Conservation (phyloP, 2,113 vertebrate genomes). For the Orycteropus afer region DNA sequence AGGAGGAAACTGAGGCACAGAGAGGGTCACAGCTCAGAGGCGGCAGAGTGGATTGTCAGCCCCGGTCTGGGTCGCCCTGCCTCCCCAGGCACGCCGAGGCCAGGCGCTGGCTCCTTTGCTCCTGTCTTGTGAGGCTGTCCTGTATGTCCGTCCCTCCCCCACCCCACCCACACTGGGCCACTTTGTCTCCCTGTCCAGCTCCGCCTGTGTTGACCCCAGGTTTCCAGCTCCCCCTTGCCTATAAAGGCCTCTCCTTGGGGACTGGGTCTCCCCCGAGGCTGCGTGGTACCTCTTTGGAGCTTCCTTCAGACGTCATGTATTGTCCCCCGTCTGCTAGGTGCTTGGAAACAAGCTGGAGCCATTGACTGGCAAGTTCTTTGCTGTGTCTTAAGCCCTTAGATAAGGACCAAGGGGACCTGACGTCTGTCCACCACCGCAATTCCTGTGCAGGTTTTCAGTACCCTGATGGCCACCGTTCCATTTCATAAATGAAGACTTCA, state of each 20-base stretch:
- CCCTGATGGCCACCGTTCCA: background rate
- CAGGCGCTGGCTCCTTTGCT: background rate
- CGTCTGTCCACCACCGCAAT: fast-evolving
- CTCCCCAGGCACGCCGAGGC: background rate
- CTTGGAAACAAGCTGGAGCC: background rate
- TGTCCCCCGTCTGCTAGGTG: background rate
- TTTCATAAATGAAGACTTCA: background rate
- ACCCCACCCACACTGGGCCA: fast-evolving
- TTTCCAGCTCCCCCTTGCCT: background rate
- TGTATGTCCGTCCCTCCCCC: background rate
- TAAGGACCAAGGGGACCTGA: background rate
- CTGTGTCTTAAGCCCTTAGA: background rate
- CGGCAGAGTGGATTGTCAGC: background rate
- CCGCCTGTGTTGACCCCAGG: background rate
- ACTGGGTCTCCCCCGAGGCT: background rate
- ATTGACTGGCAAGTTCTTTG: background rate
- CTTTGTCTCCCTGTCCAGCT: background rate
- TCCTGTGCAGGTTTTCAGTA: background rate
- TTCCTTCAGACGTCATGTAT: background rate
- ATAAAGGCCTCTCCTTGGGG: background rate
- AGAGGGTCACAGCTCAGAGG: background rate
- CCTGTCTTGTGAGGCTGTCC: background rate
- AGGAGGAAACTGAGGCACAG: too few relatives aligned
- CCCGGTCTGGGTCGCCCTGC: background rate
- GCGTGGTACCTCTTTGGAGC: background rate